Evolutionary conservation across 2,797 vertebrate species (phyloP).

Genomic region (Sebastolobus altivelis): DNA sequence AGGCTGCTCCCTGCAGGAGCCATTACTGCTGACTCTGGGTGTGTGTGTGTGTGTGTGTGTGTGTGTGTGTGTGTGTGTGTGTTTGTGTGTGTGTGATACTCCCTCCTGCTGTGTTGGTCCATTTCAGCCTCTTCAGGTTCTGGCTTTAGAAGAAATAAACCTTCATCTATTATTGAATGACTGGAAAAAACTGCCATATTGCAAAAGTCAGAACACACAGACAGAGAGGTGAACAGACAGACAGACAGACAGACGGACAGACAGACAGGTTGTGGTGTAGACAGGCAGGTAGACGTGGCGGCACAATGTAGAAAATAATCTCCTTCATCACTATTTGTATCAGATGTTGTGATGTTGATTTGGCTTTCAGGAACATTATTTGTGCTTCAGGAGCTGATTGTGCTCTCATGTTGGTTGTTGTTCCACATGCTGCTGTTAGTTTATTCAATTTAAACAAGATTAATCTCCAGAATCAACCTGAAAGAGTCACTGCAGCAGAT

Average conservation of each 20-base stretch:
- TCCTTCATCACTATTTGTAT: neutral
- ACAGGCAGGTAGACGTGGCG: neutral
- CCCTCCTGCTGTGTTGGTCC: slow-evolving; percentile 21
- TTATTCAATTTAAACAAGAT: no score
- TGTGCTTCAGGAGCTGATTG: neutral
- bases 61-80: slow-evolving; percentile 11
- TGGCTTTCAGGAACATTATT: neutral
- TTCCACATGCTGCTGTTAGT: neutral
- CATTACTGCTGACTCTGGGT: slow-evolving; percentile 38
- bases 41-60: neutral
- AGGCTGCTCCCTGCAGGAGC: slow-evolving; percentile 38
- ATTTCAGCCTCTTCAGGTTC: slow-evolving; percentile 36
- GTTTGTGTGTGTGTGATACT: neutral
- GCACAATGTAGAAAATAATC: neutral
- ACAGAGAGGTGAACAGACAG: neutral
- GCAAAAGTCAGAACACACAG: neutral
- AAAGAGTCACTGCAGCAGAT: neutral
- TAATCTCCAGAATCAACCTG: neutral
- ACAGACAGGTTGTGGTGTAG: neutral
- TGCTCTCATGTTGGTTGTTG: neutral
- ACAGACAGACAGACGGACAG: neutral
- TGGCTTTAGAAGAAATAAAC: slow-evolving; percentile 39
- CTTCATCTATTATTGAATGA: slow-evolving; percentile 54
- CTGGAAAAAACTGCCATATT: slow-evolving; percentile 1
- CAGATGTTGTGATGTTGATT: neutral